Base-by-base conservation (phyloP, 2,113 vertebrate species). In the Trogon melanurus region DNA sequence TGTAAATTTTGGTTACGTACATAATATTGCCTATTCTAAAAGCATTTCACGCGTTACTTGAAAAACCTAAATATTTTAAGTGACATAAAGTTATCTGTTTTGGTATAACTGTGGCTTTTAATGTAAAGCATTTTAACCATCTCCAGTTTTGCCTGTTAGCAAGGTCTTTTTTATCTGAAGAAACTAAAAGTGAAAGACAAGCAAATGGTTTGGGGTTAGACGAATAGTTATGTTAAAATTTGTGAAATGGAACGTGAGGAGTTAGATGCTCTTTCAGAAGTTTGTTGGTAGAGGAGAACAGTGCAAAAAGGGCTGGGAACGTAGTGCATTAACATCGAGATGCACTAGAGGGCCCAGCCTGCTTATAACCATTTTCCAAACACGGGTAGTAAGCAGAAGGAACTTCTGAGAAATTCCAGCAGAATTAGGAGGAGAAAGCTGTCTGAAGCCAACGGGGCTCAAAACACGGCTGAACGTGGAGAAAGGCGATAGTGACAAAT, bases 401-500 rank as follows among this genome's bases (percentile, higher is more conserved):
- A 86, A 66, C 32, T 84, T 92, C 47, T 81, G 72, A 81, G 90
- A 67, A 91, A 86, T 72, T n/a, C 27, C 38, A 41, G 61, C 10
- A 36, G 48, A 89, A 85, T 84, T n/a, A 32, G 53, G 73, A 80
- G 60, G 44, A 74, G 65, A 64, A 91, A 85, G 45, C 60, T 54
- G n/a, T 79, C 84, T 87, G 89, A 89, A 95, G 50, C 65, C 65
- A 95, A 65, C 22, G 57, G 83, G 62, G 47, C 73, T 97, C 69
- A 72, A 87, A 93, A 73, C 41, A 80, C 34, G 41, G n/a, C 84
- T 53, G 80, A 86, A 82, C 53, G 61, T 79, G 89, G 73, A 75
- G 89, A 81, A 87, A 72, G 73, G 58, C 92, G 94, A 73, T 92
- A 88, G 66, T 92, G 89, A 92, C 78, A 89, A 92, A 95, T 50